A percentile compares a stretch with the other conserved stretches of the same genome.
These are phyloP conservation scores for Aphodius granarius DNA, from an alignment of 2,888 invertebrate genomes.

Conservation along the genomic window DNA sequence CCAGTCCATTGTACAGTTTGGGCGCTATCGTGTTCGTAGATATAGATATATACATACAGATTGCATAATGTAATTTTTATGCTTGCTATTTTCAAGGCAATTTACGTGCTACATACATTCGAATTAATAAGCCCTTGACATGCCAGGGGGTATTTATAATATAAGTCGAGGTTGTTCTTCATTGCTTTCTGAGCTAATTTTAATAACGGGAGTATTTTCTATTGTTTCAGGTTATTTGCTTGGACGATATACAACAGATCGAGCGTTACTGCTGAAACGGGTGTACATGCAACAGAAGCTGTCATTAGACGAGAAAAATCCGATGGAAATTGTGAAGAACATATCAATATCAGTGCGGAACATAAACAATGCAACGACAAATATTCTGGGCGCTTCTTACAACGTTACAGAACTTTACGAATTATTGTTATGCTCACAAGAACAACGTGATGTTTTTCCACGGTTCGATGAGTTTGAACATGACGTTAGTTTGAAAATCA, in stretches of 20 bases:
- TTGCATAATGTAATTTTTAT: too few species aligned
- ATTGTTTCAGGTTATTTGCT: conserved; percentile 51
- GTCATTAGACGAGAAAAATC: conserved; percentile 40
- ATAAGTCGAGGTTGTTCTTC: neutral
- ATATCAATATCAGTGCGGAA: conserved; percentile 34
- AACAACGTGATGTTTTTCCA: conserved; percentile 3
- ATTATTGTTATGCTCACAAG: conserved; percentile 26
- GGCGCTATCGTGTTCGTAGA: too few species aligned
- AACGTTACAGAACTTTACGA: conserved; percentile 26
- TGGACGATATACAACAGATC: conserved; percentile 53
- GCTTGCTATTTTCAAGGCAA: too few species aligned
- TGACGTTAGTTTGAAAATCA: conserved; percentile 23
- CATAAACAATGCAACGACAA: conserved; percentile 29
- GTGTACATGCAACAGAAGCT: conserved; percentile 42
- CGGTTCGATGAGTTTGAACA: conserved; percentile 20
- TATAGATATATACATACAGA: too few species aligned
- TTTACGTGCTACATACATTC: neutral
- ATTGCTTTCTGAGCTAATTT: neutral
- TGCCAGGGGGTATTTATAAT: neutral
- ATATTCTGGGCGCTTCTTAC: conserved; percentile 21
- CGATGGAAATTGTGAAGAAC: conserved; percentile 38
- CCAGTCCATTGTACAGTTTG: too few species aligned
- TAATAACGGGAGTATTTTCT: conserved; percentile 9
- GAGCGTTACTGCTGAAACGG: conserved; percentile 46
- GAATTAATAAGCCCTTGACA: neutral